These are phyloP conservation scores for Idaea straminata DNA, from an alignment of 2,888 invertebrate genomes.

Conservation along the genomic window DNA sequence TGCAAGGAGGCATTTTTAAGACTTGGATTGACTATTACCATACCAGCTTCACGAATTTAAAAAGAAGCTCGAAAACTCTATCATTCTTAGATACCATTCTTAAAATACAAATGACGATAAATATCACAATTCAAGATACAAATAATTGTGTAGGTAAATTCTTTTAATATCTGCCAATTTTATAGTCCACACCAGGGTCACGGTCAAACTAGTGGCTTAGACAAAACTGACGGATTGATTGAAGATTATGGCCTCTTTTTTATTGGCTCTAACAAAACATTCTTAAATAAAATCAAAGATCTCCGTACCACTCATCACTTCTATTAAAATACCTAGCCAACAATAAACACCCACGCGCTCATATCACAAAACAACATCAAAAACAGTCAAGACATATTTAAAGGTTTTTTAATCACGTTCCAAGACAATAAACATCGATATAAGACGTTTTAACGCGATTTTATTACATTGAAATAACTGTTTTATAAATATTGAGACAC, in stretches of 20 bases:
- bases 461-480: constrained; percentile 50
- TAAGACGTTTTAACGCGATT: constrained; percentile 46
- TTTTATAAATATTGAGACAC: constrained; percentile 41
- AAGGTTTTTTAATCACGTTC: constrained; percentile 31
- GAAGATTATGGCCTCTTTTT: not conserved
- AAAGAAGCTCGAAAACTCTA: not conserved
- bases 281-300: not conserved
- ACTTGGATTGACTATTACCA: not conserved
- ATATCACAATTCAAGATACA: too few relatives aligned
- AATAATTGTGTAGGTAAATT: too few relatives aligned
- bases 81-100: not conserved
- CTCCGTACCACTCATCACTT: not conserved
- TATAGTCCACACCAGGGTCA: not conserved
- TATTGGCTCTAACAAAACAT: not conserved
- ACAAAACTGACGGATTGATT: not conserved
- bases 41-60: not conserved
- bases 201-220: not conserved
- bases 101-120: not conserved
- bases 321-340: constrained; percentile 27
- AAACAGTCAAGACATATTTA: constrained; percentile 38
- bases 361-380: constrained; percentile 41
- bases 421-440: constrained; percentile 48
- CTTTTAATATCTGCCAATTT: not conserved
- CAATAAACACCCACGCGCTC: constrained; percentile 27
- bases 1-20: not conserved